A percentile compares a stretch with the other conserved stretches of the same genome.
These are phyloP conservation scores for Dryobates pubescens DNA, from an alignment of 2,797 vertebrate species.

Conservation along the genomic window DNA sequence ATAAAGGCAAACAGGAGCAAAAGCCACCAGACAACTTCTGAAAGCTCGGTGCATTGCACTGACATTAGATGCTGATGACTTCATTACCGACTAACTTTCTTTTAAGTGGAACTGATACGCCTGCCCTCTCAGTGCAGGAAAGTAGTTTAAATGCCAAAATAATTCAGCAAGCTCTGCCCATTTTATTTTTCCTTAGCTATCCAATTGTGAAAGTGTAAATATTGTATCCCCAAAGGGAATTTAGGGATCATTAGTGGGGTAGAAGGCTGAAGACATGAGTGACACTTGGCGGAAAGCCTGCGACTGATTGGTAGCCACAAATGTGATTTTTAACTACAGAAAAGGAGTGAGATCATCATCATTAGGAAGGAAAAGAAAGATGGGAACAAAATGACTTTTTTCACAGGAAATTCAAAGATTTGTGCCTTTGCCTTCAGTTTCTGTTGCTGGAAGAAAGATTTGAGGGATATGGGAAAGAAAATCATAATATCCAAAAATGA, in stretches of 20 bases:
- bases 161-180: neutral
- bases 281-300: constrained; percentile 37
- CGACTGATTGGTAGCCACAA: constrained; percentile 45
- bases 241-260: neutral
- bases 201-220: constrained; percentile 3
- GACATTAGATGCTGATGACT: neutral
- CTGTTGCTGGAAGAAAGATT: constrained; percentile 18
- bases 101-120: neutral
- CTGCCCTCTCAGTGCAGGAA: neutral
- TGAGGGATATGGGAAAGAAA: constrained; percentile 20
- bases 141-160: constrained; percentile 12
- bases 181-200: constrained; percentile 33
- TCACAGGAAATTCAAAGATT: constrained; percentile 41
- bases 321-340: constrained; percentile 59
- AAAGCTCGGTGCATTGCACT: neutral
- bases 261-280: constrained; percentile 20
- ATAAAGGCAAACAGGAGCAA: neutral
- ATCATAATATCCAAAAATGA: neutral
- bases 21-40: neutral
- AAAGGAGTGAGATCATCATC: constrained; percentile 59
- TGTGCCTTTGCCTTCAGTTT: neutral
- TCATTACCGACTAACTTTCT: neutral
- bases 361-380: constrained; percentile 63
- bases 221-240: neutral
- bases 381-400: constrained; percentile 45